A percentile compares a stretch with the other conserved stretches of the same genome.
phyloP scores from a whole-genome alignment of 2,888 invertebrate genomes.

The Tridacna gigas region DNA sequence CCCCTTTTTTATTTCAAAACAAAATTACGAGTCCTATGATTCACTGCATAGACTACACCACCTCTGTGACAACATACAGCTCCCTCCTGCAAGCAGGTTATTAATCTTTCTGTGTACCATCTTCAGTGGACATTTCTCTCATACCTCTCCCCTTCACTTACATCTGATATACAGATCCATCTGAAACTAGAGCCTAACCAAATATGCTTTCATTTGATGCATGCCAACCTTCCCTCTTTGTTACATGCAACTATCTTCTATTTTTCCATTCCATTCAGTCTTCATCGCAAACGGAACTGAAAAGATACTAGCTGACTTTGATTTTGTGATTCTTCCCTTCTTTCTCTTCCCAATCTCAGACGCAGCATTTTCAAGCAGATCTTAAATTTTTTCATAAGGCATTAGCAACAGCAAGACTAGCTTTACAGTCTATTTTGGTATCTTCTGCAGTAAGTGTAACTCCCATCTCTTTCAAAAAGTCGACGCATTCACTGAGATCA shows the following conservation, averaged over 20 bases:
- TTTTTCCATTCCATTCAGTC: not conserved
- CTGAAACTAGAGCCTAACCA: not conserved
- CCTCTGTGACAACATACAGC: no score
- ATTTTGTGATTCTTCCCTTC: not conserved
- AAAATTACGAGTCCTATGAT: no score
- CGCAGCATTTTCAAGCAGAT: not conserved
- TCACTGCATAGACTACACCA: no score
- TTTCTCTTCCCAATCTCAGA: not conserved
- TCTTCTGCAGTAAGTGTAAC: constrained; percentile 86
- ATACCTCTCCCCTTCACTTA: not conserved
- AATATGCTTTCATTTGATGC: not conserved
- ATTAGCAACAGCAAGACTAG: constrained; percentile 66
- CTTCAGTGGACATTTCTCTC: not conserved
- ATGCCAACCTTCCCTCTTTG: constrained; percentile 13
- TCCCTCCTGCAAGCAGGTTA: no score
- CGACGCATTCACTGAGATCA: constrained; percentile 92
- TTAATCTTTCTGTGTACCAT: no score
- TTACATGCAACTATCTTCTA: not conserved
- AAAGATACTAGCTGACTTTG: not conserved
- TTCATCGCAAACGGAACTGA: no score
- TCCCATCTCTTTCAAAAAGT: constrained; percentile 94
- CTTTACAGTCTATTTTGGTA: constrained; percentile 95
- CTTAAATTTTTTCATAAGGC: constrained; percentile 31
- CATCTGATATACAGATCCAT: not conserved
- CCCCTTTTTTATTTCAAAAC: no score